Evolutionary conservation across 2,113 vertebrate species (phyloP).

Genomic region (Sinocyclocheilus anophthalmus): DNA sequence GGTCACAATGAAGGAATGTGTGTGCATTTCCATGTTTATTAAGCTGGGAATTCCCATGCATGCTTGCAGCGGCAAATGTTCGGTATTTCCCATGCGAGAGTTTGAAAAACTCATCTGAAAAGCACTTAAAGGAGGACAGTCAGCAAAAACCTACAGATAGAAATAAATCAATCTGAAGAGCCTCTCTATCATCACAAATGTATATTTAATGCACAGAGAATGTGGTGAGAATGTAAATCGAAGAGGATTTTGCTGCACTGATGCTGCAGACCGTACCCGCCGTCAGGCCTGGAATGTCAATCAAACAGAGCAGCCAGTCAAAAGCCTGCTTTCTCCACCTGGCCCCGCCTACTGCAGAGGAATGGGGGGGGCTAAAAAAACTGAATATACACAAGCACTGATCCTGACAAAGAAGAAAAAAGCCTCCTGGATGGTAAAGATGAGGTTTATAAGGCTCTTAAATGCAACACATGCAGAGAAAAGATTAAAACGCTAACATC

Average conservation of each 20-base stretch:
- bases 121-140: neutral
- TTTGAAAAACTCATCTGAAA: slow-evolving; percentile 20
- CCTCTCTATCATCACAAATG: slow-evolving; percentile 33
- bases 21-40: slow-evolving; percentile 5
- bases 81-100: slow-evolving; percentile 4
- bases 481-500: neutral
- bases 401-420: neutral
- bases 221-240: slow-evolving; percentile 14
- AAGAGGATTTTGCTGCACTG: slow-evolving; percentile 20
- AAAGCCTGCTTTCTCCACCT: neutral
- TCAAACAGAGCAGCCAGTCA: slow-evolving; percentile 13
- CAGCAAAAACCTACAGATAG: neutral
- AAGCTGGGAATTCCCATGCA: slow-evolving; percentile 26
- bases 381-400: neutral
- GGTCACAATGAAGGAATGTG: neutral
- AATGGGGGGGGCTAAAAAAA: neutral
- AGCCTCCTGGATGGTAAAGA: too few relatives aligned
- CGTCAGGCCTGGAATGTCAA: neutral
- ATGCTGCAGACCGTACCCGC: neutral
- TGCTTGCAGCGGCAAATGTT: neutral
- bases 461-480: neutral
- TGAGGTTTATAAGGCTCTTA: neutral
- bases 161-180: slow-evolving; percentile 6
- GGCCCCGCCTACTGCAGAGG: slow-evolving; percentile 26
- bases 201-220: slow-evolving; percentile 32